phyloP scores from a whole-genome alignment of 2,888 invertebrate genomes.

The Nomada lathburiana region DNA sequence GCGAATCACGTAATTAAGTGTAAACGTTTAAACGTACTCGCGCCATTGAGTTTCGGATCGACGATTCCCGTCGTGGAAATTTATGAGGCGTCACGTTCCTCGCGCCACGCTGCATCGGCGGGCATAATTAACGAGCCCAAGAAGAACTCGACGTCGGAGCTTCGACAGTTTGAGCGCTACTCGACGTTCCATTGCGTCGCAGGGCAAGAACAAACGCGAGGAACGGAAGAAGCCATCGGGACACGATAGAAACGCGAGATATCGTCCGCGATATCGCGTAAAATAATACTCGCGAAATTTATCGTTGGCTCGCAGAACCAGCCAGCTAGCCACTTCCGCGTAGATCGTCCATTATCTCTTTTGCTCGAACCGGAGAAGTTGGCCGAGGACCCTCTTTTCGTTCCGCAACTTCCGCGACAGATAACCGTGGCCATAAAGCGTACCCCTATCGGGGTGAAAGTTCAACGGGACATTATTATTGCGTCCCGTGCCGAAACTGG shows the following conservation, averaged over 20 bases:
- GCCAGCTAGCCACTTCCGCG: conserved; percentile 34
- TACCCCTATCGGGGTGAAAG: conserved; percentile 57
- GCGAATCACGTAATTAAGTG: conserved; percentile 58
- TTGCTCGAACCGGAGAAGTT: conserved; percentile 41
- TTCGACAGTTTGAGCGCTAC: not conserved
- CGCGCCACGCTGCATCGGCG: conserved; percentile 18
- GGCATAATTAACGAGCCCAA: conserved; percentile 34
- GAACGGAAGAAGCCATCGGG: not conserved
- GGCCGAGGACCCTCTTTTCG: conserved; percentile 48
- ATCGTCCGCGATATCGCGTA: conserved; percentile 37
- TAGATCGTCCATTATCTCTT: conserved; percentile 50
- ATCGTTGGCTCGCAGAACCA: conserved; percentile 30
- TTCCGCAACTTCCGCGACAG: conserved; percentile 55
- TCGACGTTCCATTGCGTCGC: conserved; percentile 9
- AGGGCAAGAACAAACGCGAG: not conserved
- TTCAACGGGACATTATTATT: conserved; percentile 67
- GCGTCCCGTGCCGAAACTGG: conserved; percentile 63
- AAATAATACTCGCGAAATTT: conserved; percentile 56
- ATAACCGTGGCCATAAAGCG: conserved; percentile 58
- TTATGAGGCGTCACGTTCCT: conserved; percentile 48
- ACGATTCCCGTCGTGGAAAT: conserved; percentile 32
- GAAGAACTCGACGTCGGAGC: not conserved
- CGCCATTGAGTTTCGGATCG: conserved; percentile 45
- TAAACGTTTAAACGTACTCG: conserved; percentile 53
- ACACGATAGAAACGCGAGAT: conserved; percentile 25